phyloP scores from a whole-genome alignment of 2,888 invertebrate genomes.

The Theretra japonica region DNA sequence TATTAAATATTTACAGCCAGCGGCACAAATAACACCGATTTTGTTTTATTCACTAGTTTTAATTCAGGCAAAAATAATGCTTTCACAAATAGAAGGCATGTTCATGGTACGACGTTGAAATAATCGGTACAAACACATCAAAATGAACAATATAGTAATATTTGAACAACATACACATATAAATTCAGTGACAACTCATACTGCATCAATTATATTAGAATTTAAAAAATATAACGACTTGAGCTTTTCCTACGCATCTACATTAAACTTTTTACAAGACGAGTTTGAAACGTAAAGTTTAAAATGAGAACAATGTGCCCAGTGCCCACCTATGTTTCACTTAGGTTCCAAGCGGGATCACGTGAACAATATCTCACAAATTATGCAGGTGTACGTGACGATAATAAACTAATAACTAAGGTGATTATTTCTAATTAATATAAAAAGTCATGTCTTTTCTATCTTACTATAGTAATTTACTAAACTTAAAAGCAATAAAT shows the following conservation, averaged over 20 bases:
- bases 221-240: conserved; percentile 69
- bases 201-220: conserved; percentile 51
- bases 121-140: conserved; percentile 37
- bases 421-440: conserved; percentile 65
- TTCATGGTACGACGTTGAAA: conserved; percentile 66
- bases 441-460: conserved; percentile 69
- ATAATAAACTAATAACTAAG: conserved; percentile 59
- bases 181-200: conserved; percentile 51
- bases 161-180: conserved; percentile 32
- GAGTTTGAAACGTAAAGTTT: conserved; percentile 34
- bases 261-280: conserved; percentile 41
- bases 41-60: conserved; percentile 4
- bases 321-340: conserved; percentile 40
- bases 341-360: conserved; percentile 41
- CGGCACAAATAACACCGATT: conserved; percentile 40
- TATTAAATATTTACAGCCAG: conserved; percentile 58
- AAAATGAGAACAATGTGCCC: conserved; percentile 41
- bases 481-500: conserved; percentile 63
- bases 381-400: conserved; percentile 57
- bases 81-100: conserved; percentile 72
- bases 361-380: conserved; percentile 62
- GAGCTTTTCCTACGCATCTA: conserved; percentile 74
- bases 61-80: conserved; percentile 61
- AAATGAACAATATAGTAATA: conserved; percentile 12
- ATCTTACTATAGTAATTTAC: conserved; percentile 54